Percentiles rank a stretch among this genome's conserved stretches.
These are phyloP conservation scores for Albula goreensis DNA, from an alignment of 2,113 vertebrate species.

Conservation along the genomic window DNA sequence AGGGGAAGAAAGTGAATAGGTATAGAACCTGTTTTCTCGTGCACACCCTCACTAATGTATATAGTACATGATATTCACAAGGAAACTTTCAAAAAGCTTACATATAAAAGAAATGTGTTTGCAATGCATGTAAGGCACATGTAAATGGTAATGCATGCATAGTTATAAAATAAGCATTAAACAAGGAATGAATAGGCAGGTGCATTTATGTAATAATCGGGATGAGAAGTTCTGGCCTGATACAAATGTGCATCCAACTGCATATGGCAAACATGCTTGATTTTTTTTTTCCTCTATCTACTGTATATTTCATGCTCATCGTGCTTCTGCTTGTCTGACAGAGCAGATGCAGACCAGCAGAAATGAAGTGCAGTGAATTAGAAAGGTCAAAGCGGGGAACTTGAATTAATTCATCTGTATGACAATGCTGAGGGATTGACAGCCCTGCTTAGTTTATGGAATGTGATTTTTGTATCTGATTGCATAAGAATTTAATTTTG, in stretches of 20 bases:
- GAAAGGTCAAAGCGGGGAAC: background rate
- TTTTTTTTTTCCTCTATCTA: background rate
- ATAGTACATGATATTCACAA: background rate
- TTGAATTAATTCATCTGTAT: background rate
- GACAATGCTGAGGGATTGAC: background rate
- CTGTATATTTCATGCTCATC: background rate
- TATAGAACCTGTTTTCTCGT: background rate
- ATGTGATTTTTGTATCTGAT: background rate
- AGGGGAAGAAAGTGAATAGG: background rate
- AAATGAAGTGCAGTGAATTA: background rate
- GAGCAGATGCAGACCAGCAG: background rate
- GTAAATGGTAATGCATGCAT: background rate
- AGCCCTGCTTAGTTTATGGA: background rate
- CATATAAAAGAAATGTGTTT: background rate
- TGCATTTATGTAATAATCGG: background rate
- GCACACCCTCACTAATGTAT: background rate
- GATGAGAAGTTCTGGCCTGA: background rate
- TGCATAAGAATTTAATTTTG: background rate
- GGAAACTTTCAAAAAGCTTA: background rate
- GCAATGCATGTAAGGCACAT: background rate
- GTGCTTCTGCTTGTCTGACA: background rate
- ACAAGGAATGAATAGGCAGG: background rate
- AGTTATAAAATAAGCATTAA: slow-evolving; percentile 12
- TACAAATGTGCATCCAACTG: background rate
- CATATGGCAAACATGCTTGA: background rate